A percentile compares a stretch with the other conserved stretches of the same genome.
Conservation (phyloP, 2,113 vertebrate genomes). For the Mustelus asterias region DNA sequence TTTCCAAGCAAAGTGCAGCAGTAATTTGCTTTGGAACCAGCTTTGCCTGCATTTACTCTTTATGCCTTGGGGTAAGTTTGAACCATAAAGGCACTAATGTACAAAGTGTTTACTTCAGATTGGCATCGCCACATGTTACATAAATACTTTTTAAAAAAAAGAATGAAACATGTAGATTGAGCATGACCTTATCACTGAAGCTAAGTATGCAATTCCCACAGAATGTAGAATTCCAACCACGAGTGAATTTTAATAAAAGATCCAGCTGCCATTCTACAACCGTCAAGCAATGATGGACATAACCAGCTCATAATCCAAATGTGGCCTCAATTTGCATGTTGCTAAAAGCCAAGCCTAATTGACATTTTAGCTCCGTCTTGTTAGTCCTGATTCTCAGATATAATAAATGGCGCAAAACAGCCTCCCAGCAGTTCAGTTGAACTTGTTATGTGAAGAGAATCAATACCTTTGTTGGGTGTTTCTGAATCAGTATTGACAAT, state of each 20-base stretch:
- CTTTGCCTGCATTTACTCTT: background rate
- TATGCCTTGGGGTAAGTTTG: background rate
- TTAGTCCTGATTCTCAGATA: background rate
- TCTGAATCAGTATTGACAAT: slow-evolving; percentile 9
- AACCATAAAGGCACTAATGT: background rate
- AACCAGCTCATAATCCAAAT: background rate
- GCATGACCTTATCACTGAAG: background rate
- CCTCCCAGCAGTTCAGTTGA: background rate
- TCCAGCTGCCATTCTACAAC: background rate
- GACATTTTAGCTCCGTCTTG: background rate
- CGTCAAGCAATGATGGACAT: no score
- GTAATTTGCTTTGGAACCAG: background rate
- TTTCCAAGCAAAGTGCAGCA: slow-evolving; percentile 1
- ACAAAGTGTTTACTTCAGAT: background rate
- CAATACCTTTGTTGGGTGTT: background rate
- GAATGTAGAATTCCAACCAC: background rate
- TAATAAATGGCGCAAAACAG: background rate
- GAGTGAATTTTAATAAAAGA: background rate
- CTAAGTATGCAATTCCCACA: background rate
- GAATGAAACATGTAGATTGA: background rate
- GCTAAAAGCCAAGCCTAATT: background rate
- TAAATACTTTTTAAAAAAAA: background rate
- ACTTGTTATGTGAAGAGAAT: slow-evolving; percentile 4
- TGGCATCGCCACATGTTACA: background rate
- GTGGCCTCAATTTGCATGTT: background rate